A percentile compares a stretch with the other conserved stretches of the same genome.
Conservation (phyloP, 2,888 invertebrate species). For the Artemia sp. region DNA sequence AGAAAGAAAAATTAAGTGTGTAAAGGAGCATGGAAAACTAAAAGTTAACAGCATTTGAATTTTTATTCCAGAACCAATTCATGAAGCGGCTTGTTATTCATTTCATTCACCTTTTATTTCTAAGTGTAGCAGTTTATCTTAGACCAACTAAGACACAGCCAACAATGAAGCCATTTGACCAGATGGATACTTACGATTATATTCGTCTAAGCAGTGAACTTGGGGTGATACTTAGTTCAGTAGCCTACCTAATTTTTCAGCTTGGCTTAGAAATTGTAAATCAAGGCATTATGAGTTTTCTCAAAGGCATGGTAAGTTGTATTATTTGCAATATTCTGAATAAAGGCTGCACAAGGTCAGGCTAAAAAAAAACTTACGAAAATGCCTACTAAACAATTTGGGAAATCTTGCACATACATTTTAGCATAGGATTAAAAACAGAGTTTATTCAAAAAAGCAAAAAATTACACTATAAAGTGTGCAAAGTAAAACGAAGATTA, state of each 20-base stretch:
- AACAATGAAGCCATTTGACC: slow-evolving; percentile 34
- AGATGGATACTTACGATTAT: slow-evolving; percentile 30
- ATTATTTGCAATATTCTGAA: no score
- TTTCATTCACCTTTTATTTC: slow-evolving; percentile 62
- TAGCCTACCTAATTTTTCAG: slow-evolving; percentile 73
- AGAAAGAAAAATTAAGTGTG: no score
- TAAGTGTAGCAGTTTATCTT: slow-evolving; percentile 78
- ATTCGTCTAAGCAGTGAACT: slow-evolving; percentile 60
- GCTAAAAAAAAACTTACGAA: no score
- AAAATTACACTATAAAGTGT: no score
- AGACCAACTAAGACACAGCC: slow-evolving; percentile 51
- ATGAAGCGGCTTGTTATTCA: slow-evolving; percentile 74
- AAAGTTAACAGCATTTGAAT: no score
- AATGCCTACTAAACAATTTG: no score
- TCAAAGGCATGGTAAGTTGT: slow-evolving; percentile 65
- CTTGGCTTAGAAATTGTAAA: slow-evolving; percentile 87
- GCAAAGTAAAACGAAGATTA: no score
- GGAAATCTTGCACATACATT: no score
- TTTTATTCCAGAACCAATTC: slow-evolving; percentile 59
- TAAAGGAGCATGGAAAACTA: no score
- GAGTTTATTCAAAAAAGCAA: no score
- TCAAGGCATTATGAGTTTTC: slow-evolving; percentile 72
- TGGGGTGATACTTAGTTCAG: slow-evolving; percentile 63
- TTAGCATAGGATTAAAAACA: no score
- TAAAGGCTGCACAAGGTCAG: no score